Evolutionary conservation across 2,113 vertebrate genomes (phyloP).

Genomic region (Coturnix japonica): DNA sequence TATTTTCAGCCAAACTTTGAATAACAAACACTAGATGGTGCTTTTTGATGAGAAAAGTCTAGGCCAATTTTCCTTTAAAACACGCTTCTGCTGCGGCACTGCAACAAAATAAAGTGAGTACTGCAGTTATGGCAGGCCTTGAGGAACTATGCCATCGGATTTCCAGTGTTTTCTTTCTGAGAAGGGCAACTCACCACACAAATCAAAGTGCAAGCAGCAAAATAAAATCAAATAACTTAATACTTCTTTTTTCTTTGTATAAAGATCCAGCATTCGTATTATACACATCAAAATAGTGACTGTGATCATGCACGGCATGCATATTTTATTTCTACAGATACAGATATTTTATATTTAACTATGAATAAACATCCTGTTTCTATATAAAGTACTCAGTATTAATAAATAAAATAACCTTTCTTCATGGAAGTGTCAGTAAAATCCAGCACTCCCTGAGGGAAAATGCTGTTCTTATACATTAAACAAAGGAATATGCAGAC

Average conservation of each 20-base stretch:
- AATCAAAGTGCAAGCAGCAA: background rate
- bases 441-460: background rate
- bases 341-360: background rate
- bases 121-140: background rate
- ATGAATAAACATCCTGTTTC: background rate
- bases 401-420: background rate
- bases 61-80: background rate
- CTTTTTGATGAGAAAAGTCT: background rate
- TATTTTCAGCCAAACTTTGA: background rate
- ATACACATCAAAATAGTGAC: background rate
- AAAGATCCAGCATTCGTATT: background rate
- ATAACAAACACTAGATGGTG: conserved; percentile 61
- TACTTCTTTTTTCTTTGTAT: background rate
- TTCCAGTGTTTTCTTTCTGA: background rate
- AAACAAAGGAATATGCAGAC: background rate
- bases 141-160: background rate
- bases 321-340: background rate
- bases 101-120: background rate
- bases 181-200: background rate
- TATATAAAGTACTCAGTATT: background rate
- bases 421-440: background rate
- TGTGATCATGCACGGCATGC: background rate
- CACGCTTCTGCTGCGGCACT: background rate
- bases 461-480: background rate
- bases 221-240: background rate